A percentile compares a stretch with the other conserved stretches of the same genome.
These are phyloP conservation scores for Gorsachius magnificus DNA, from an alignment of 2,797 vertebrate species.

Conservation along the genomic window DNA sequence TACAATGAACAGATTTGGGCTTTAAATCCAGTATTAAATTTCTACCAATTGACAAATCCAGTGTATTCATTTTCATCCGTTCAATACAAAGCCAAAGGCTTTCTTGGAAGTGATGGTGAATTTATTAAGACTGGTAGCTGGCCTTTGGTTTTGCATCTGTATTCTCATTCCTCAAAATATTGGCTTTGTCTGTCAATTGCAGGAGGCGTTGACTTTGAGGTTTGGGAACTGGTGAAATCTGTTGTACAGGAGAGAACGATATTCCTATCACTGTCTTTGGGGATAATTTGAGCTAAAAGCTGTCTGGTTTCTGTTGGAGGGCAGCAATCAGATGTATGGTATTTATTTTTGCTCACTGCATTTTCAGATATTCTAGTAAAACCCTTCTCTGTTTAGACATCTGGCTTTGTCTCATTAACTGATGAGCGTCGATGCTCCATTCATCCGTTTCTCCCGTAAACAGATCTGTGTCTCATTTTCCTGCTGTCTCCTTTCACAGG, in stretches of 20 bases:
- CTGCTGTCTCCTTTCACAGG: neutral
- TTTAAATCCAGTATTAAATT: neutral
- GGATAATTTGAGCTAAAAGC: neutral
- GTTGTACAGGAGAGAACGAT: neutral
- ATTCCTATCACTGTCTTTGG: neutral
- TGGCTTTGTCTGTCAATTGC: neutral
- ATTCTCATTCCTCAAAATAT: neutral
- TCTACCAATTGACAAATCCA: neutral
- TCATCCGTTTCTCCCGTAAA: neutral
- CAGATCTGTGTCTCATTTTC: neutral
- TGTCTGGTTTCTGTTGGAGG: neutral
- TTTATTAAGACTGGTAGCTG: neutral
- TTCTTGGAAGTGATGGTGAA: neutral
- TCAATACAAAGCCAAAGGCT: neutral
- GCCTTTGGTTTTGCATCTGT: neutral
- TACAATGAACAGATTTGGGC: neutral
- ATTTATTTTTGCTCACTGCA: slow-evolving; percentile 1
- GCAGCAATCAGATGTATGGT: neutral
- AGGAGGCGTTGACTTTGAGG: neutral
- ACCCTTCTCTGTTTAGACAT: neutral
- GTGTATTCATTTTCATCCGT: neutral
- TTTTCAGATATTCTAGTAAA: neutral
- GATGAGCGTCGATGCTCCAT: neutral
- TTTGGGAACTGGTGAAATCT: neutral
- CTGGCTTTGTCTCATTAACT: slow-evolving; percentile 18